phyloP scores from a whole-genome alignment of 2,113 vertebrate species.

The Craseonycteris thonglongyai region DNA sequence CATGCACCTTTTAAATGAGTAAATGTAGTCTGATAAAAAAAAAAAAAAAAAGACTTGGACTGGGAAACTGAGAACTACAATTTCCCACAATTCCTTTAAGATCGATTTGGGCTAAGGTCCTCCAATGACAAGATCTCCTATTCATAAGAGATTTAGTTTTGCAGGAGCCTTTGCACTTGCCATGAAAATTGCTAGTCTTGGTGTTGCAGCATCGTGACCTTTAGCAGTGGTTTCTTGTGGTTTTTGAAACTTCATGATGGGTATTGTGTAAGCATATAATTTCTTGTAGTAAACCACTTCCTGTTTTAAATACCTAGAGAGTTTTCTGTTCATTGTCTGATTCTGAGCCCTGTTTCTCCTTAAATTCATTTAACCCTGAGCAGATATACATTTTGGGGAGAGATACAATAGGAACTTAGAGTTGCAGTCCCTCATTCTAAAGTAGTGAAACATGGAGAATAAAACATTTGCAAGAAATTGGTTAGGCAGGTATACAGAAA shows the following conservation, averaged over 20 bases:
- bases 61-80: background rate
- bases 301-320: background rate
- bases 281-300: slow-evolving; percentile 25
- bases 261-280: background rate
- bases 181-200: background rate
- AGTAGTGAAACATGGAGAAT: background rate
- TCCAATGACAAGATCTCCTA: background rate
- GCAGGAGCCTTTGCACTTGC: background rate
- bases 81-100: background rate
- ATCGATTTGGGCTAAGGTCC: background rate
- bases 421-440: background rate
- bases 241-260: background rate
- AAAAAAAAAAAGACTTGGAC: background rate
- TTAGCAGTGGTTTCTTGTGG: background rate
- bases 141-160: background rate
- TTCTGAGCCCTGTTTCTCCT: background rate
- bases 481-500: background rate
- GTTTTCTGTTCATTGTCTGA: background rate
- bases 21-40: no score
- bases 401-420: background rate
- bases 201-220: background rate
- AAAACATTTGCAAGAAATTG: background rate
- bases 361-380: background rate
- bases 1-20: no score
- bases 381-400: background rate